These are phyloP conservation scores for Hippocampus comes DNA, from an alignment of 2,113 vertebrate species.

Conservation along the genomic window DNA sequence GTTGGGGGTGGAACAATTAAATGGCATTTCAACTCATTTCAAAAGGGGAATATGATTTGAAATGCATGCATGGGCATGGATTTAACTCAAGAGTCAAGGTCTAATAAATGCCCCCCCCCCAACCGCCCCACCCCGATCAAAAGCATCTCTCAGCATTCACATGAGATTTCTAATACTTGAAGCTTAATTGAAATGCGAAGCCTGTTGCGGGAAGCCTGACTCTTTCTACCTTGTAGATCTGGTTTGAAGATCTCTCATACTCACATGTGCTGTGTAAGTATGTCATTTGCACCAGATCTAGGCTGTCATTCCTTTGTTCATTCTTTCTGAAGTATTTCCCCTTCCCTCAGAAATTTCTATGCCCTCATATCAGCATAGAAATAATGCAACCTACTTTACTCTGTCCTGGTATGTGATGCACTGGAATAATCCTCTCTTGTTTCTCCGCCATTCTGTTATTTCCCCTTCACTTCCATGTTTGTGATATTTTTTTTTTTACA, in stretches of 20 bases:
- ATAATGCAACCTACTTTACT: constrained; percentile 51
- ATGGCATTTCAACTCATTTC: no score
- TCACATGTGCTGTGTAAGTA: constrained; percentile 24
- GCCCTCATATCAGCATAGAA: constrained; percentile 72
- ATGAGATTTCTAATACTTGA: not conserved
- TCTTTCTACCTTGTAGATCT: constrained; percentile 67
- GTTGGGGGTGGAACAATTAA: no score
- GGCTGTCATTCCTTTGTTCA: constrained; percentile 66
- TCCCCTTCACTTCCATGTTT: constrained; percentile 31
- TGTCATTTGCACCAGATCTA: constrained; percentile 53
- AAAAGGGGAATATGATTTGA: no score
- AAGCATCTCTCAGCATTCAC: not conserved
- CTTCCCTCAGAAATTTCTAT: constrained; percentile 69
- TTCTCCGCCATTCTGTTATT: constrained; percentile 62
- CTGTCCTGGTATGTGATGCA: constrained; percentile 60
- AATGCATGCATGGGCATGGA: no score
- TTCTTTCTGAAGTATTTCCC: constrained; percentile 46
- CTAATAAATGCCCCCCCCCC: no score
- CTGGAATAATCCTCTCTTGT: constrained; percentile 68
- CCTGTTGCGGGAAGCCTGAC: constrained; percentile 27
- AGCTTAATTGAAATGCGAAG: not conserved
- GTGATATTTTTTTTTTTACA: constrained; percentile 20
- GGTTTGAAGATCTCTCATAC: constrained; percentile 16
- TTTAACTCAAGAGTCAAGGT: no score
- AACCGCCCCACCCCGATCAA: no score